Evolutionary conservation across 2,888 invertebrate species (phyloP).

Genomic region (Dugesia japonica): DNA sequence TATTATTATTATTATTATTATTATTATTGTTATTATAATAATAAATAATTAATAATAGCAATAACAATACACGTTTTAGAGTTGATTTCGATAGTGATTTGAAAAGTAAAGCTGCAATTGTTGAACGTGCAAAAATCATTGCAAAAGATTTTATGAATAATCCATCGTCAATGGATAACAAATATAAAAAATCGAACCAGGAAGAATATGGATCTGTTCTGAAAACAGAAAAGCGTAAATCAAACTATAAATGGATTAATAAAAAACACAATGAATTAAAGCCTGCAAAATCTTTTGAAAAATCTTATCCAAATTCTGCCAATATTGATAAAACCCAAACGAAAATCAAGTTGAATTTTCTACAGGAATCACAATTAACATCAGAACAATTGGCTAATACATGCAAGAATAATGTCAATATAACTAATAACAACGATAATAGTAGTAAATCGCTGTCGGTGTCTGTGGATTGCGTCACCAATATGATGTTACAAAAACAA

Average conservation of each 20-base stretch:
- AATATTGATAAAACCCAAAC: background rate
- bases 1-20: no score
- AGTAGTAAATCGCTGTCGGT: background rate
- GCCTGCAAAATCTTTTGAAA: background rate
- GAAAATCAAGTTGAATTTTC: slow-evolving; percentile 1
- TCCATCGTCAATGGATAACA: background rate
- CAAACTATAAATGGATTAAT: background rate
- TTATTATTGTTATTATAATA: no score
- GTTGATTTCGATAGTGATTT: background rate
- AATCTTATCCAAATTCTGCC: background rate
- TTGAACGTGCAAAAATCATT: background rate
- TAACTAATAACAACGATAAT: background rate
- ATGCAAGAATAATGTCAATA: background rate
- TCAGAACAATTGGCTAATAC: background rate
- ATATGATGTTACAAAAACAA: background rate
- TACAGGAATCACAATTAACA: background rate
- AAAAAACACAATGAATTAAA: background rate
- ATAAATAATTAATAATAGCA: no score
- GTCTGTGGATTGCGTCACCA: background rate
- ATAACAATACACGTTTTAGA: no score
- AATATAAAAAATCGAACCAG: background rate
- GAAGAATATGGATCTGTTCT: background rate
- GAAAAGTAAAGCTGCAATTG: no score
- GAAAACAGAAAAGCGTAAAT: background rate
- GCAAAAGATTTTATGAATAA: background rate